Evolutionary conservation across 2,113 vertebrate genomes (phyloP).

Genomic region (Ia io): DNA sequence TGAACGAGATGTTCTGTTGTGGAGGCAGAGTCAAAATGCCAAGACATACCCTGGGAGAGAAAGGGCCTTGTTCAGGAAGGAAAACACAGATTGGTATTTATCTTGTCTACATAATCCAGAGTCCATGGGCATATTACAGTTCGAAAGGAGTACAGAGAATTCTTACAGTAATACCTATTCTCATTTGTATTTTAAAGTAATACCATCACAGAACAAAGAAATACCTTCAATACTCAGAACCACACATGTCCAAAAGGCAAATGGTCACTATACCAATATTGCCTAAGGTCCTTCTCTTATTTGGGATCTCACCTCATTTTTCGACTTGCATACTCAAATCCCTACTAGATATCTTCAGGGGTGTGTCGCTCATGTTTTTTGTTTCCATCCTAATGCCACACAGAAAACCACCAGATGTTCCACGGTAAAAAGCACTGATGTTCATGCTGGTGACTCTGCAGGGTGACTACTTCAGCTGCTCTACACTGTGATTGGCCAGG

Average conservation of each 20-base stretch:
- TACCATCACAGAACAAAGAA: neutral
- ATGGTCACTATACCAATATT: neutral
- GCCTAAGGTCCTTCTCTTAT: neutral
- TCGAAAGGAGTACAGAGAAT: neutral
- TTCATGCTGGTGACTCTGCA: neutral
- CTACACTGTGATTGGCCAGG: neutral
- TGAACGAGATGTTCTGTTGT: neutral
- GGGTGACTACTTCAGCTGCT: neutral
- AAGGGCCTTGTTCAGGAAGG: neutral
- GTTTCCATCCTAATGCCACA: neutral
- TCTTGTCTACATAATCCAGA: neutral
- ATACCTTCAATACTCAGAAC: neutral
- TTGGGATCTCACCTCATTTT: neutral
- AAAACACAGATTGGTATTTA: neutral
- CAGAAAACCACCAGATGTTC: neutral
- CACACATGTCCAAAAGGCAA: neutral
- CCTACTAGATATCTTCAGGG: neutral
- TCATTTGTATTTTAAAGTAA: neutral
- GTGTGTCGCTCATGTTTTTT: neutral
- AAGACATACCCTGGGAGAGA: neutral
- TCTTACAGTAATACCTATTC: neutral
- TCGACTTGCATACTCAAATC: neutral
- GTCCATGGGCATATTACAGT: neutral
- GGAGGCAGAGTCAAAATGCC: neutral
- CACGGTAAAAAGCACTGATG: neutral